Evolutionary conservation across 2,797 vertebrate genomes (phyloP).

Genomic region (Squalus acanthias): DNA sequence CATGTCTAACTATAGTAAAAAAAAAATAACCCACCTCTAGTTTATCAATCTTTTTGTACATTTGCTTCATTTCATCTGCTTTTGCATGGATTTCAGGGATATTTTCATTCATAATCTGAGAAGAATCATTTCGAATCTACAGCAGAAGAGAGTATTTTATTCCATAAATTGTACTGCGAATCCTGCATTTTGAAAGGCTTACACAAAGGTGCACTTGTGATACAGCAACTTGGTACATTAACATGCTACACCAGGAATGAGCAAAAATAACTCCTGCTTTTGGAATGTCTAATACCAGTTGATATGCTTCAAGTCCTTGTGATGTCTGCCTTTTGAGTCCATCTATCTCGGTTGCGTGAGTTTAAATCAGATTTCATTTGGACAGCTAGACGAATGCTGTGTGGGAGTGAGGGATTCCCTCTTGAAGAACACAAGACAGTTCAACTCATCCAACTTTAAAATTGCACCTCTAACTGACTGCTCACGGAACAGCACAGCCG

Average conservation of each 20-base stretch:
- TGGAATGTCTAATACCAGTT: not conserved
- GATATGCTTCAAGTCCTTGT: not conserved
- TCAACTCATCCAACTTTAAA: not conserved
- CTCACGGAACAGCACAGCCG: not conserved
- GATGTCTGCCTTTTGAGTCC: not conserved
- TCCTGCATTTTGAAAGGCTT: not conserved
- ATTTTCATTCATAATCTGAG: slow-evolving; percentile 80
- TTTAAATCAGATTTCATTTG: not conserved
- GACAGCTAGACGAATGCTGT: not conserved
- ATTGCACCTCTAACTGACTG: not conserved
- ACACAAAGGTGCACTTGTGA: not conserved
- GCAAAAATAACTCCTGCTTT: not conserved
- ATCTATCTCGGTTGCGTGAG: not conserved
- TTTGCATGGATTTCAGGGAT: slow-evolving; percentile 79
- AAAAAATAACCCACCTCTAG: slow-evolving; percentile 68
- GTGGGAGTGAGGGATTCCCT: not conserved
- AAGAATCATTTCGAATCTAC: slow-evolving; percentile 79
- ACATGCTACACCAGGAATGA: too few relatives aligned
- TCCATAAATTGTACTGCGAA: not conserved
- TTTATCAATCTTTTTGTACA: slow-evolving; percentile 83
- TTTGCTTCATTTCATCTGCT: slow-evolving; percentile 77
- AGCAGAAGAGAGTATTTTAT: slow-evolving; percentile 36
- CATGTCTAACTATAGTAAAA: not conserved
- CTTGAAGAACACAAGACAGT: not conserved
- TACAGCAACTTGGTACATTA: not conserved